Evolutionary conservation across 2,888 invertebrate species (phyloP), one percentile per base, ranked within the genome.

Genomic region (Agrypnus murinus): DNA sequence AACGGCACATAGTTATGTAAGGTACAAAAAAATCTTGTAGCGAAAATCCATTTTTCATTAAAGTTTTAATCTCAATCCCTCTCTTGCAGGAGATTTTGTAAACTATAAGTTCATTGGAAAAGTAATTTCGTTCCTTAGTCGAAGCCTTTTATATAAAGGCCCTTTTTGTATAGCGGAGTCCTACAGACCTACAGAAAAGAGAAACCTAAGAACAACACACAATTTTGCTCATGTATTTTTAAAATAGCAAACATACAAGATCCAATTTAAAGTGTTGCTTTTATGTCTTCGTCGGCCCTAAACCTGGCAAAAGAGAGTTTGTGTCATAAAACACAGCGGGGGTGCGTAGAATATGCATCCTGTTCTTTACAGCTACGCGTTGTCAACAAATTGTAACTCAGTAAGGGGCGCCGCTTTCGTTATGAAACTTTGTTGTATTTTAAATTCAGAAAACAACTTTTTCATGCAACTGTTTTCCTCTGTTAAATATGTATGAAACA

Each of bases 311-410:
- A 65, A 59, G 66, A 32, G 60, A 60, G 59, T 59, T 60, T 50
- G 48, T 40, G 46, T 34, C 60, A 62, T 68, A 68, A 68, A 68
- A 60, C 68, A 55, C 68, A 62, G 68, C 68, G 46, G 67, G 62
- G 55, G 68, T 46, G 62, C 62, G 62, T 55, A 31, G 55, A 53
- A 55, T 68, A 62, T 55, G 67, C 50, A 57, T 62, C 50, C 63
- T 45, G 63, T 46, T 36, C 68, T 63, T 62, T 68, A 68, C 46
- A 17, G 45, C 57, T 9, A 19, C 45, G 55, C 40, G 45, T 38
- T 63, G 68, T 68, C 62, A 62, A 68, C 68, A 68, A 68, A 68
- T 68, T 68, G 68, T 60, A 46, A 32, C 66, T 15, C 59, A 50
- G 66, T 43, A 40, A 53, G 66, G 50, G 59, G 66, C 46, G 53